Base-by-base conservation (phyloP, 1,140 invertebrate species). In the Solenopsis fugax region DNA sequence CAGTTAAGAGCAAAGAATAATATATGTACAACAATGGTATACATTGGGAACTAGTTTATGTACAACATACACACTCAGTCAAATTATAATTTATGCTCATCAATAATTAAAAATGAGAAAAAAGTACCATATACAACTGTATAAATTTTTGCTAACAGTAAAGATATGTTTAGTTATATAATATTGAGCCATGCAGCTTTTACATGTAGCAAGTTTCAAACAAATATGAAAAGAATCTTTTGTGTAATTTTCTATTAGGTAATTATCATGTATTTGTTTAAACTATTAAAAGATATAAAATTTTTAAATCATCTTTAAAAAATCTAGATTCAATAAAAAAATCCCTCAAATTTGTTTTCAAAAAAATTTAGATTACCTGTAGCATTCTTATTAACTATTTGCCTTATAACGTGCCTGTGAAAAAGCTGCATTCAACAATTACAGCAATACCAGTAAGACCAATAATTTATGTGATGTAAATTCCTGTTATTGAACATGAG, bases 181-280 rank as follows among this genome's bases (percentile, higher is more conserved):
- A 81, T 86, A 29, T 29, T 29, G 37, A 50, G 52, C 80, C 86
- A 90, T 90, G 89, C 85, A 90, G 88, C 89, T 90, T 87, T 89
- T 90, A 90, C 34, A 87, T 86, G 29, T 75, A 80, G 62, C 34
- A 72, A 60, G 54, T 72, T 85, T 82, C 12, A 54, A 45, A 37
- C 34, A 85, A 58, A 41, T 81, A 71, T 78, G 13, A 48, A 45
- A 9, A 82, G 0, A 54, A 56, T 54, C 54, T 48, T 58, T 34
- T 58, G 12, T 77, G 16, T 24, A 7, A 41, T 77, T 65, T 85
- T 52, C 7, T 0, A 54, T 45, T 41, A 60, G 34, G 3, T 50
- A 60, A 85, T 64, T 64, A 24, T 41, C 18, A 48, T 18, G 10
- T n/a, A 52, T 85, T 64, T 45, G 34, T 65, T 78, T 45, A 52